Base-by-base conservation (phyloP, 2,113 vertebrate species). In the Microcebus tavaratra region DNA sequence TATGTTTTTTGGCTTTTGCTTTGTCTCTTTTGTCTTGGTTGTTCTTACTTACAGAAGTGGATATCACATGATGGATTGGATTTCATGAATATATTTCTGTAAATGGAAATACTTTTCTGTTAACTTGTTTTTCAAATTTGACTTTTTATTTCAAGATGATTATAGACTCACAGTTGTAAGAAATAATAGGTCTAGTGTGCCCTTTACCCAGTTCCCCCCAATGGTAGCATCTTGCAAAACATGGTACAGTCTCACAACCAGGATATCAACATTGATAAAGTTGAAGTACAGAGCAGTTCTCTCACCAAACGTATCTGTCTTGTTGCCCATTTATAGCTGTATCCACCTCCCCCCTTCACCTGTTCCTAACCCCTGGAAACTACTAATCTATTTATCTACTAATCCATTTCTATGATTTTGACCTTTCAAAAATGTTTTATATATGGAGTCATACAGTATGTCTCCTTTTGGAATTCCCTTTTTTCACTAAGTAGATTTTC, bases 41-140 rank as follows among this genome's bases (percentile, higher is more conserved):
- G 27, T 96, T n/a, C n/a, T 95, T 85, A 81, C 15, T 83, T 73
- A 70, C 20, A 87, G 59, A 90, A 87, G n/a, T 95, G 67, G 29
- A 27, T 29, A 34, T 87, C 45, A 75, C 50, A 23, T 87, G 42
- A 63, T 10, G 91, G 50, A 48, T 81, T 90, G 53, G 42, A 39
- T 93, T 63, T 55, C 9, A 55, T 45, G 67, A 45, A 97, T 93
- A 53, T 27, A 93, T 90, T 85, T 82, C 59, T 95, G 23, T 68
- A 93, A 93, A 27, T 76, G 42, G 39, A 79, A 78, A 27, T 63
- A 61, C 15, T 93, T 93, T 87, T 59, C 25, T 76, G 4, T 65
- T 92, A n/a, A 20, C 57, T 95, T 50, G 34, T 92, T 88, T 39
- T 34, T 31, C 67, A 93, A 42, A 18, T 42, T 48, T 48, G 87